A percentile compares a stretch with the other conserved stretches of the same genome.
Conservation (phyloP, 2,113 vertebrate species). For the Fukomys damarensis region DNA sequence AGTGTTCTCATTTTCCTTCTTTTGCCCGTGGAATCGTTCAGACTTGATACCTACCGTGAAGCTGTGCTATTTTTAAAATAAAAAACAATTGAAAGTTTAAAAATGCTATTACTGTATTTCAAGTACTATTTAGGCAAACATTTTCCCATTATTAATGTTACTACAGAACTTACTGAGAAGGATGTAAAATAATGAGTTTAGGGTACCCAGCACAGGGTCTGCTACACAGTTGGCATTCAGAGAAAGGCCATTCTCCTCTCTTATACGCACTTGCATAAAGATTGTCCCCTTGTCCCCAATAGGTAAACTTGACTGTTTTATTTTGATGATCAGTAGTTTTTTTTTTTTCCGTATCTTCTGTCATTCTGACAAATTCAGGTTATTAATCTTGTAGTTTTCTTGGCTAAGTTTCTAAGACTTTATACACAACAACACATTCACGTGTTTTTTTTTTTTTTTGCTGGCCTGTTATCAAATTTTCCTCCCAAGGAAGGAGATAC, state of each 20-base stretch:
- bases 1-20: background rate
- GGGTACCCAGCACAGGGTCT: background rate
- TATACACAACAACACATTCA: background rate
- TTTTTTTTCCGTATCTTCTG: background rate
- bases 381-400: constrained; percentile 16
- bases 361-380: background rate
- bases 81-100: background rate
- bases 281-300: background rate
- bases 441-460: background rate
- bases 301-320: background rate
- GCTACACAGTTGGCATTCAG: background rate
- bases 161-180: background rate
- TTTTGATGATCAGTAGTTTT: background rate
- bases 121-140: background rate
- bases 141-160: background rate
- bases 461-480: background rate
- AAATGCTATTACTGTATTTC: background rate
- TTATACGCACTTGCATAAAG: background rate
- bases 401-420: constrained; percentile 12
- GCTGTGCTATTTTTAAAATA: background rate
- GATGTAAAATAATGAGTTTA: background rate
- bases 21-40: background rate
- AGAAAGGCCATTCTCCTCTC: background rate
- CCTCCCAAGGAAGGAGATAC: background rate
- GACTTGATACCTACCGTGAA: background rate